Evolutionary conservation across 2,888 invertebrate species (phyloP).

Genomic region (Himalopsyche tibetana): DNA sequence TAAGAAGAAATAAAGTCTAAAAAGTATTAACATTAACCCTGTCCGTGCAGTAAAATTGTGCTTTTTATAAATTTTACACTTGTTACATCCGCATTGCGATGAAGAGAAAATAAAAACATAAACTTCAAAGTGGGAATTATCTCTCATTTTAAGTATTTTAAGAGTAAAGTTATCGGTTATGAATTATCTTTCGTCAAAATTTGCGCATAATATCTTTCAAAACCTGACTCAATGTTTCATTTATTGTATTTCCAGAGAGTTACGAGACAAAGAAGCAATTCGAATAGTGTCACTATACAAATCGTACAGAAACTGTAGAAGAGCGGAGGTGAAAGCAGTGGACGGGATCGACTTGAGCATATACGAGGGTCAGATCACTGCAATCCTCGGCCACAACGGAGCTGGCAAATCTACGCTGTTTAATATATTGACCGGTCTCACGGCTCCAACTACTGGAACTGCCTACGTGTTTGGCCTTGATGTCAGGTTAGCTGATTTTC

Average conservation of each 20-base stretch:
- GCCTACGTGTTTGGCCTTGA: constrained; percentile 87
- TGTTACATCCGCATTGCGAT: neutral
- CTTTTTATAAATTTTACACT: too few species aligned
- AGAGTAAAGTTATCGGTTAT: too few species aligned
- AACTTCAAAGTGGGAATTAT: too few species aligned
- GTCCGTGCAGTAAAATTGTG: too few species aligned
- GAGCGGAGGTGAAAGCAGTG: constrained; percentile 83
- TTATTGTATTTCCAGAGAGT: constrained; percentile 73
- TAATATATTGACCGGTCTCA: constrained; percentile 90
- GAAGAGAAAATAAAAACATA: neutral
- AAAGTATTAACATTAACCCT: too few species aligned
- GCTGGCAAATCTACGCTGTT: constrained; percentile 92
- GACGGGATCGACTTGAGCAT: constrained; percentile 88
- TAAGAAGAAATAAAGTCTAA: too few species aligned
- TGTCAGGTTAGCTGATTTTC: constrained; percentile 75
- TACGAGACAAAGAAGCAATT: constrained; percentile 86
- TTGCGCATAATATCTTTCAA: neutral
- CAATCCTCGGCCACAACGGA: constrained; percentile 90
- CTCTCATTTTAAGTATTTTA: too few species aligned
- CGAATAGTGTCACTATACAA: constrained; percentile 85
- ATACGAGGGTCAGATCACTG: constrained; percentile 91
- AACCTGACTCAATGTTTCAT: too few species aligned
- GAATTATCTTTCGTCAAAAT: neutral
- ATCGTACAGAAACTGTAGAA: constrained; percentile 82
- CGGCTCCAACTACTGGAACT: constrained; percentile 84